Conservation (phyloP, 2,888 invertebrate species). For the Ramazzottius varieornatus region DNA sequence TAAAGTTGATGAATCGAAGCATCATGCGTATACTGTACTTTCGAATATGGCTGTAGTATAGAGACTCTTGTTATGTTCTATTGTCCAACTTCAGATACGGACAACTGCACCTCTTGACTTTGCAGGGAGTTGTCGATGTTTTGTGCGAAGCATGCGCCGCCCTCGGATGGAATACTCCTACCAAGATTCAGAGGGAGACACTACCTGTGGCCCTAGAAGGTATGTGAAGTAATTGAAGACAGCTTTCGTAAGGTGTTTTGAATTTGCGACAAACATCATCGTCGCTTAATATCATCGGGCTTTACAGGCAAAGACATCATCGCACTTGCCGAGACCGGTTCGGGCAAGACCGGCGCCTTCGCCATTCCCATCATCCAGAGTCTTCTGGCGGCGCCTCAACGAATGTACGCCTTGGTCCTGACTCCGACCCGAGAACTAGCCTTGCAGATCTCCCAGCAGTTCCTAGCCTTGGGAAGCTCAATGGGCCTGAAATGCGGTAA, state of each 20-base stretch:
- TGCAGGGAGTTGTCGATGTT: slow-evolving; percentile 59
- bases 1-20: no score
- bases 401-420: slow-evolving; percentile 68
- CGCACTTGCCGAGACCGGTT: slow-evolving; percentile 55
- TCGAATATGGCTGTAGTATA: no score
- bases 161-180: slow-evolving; percentile 74
- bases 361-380: slow-evolving; percentile 80
- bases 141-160: slow-evolving; percentile 68
- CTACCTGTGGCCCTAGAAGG: slow-evolving; percentile 71
- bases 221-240: no score
- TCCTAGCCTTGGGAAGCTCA: slow-evolving; percentile 62
- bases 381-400: slow-evolving; percentile 61
- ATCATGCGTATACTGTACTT: no score
- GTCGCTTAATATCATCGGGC: no score
- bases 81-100: no score
- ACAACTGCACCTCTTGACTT: no score
- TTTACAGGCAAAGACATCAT: slow-evolving; percentile 48
- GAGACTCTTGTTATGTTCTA: no score
- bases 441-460: slow-evolving; percentile 92
- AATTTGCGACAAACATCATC: neutral
- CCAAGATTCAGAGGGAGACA: slow-evolving; percentile 78
- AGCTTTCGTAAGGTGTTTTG: neutral
- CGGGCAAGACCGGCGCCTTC: slow-evolving; percentile 91
- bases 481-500: slow-evolving; percentile 65
- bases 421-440: slow-evolving; percentile 94